phyloP scores from a whole-genome alignment of 2,888 invertebrate genomes.

The Pterobdella sp. region DNA sequence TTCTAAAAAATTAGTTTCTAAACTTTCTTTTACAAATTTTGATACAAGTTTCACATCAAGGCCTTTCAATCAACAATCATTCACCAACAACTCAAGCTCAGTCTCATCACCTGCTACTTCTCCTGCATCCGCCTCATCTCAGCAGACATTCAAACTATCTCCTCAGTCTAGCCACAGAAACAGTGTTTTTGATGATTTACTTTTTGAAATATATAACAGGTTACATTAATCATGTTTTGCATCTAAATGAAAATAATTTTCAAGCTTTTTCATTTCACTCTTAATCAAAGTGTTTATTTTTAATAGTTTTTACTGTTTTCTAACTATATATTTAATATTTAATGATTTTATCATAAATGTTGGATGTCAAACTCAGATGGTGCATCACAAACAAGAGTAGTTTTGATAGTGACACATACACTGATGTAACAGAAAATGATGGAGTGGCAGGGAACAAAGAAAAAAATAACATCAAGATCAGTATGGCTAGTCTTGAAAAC shows the following conservation, averaged over 20 bases:
- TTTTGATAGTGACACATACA: slow-evolving; percentile 50
- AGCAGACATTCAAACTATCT: not conserved
- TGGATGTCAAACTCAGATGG: too few species aligned
- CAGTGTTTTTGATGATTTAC: slow-evolving; percentile 46
- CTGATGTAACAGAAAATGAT: slow-evolving; percentile 48
- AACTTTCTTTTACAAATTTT: not conserved
- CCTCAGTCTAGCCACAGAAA: slow-evolving; percentile 8
- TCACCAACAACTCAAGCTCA: not conserved
- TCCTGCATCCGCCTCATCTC: not conserved
- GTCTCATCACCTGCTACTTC: not conserved
- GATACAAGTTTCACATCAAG: not conserved
- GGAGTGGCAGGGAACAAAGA: slow-evolving; percentile 36
- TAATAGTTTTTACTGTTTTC: too few species aligned
- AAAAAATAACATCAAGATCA: slow-evolving; percentile 38
- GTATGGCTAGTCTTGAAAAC: slow-evolving; percentile 42
- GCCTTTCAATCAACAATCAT: not conserved
- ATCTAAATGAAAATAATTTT: too few species aligned
- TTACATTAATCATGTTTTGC: too few species aligned
- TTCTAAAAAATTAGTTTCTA: not conserved
- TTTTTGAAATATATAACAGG: slow-evolving; percentile 48
- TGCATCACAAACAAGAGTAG: slow-evolving; percentile 42
- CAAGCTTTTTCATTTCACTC: too few species aligned
- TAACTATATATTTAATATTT: too few species aligned
- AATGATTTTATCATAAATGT: too few species aligned
- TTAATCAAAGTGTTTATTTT: too few species aligned